phyloP scores from a whole-genome alignment of 2,888 invertebrate species.

The Bibio marci region DNA sequence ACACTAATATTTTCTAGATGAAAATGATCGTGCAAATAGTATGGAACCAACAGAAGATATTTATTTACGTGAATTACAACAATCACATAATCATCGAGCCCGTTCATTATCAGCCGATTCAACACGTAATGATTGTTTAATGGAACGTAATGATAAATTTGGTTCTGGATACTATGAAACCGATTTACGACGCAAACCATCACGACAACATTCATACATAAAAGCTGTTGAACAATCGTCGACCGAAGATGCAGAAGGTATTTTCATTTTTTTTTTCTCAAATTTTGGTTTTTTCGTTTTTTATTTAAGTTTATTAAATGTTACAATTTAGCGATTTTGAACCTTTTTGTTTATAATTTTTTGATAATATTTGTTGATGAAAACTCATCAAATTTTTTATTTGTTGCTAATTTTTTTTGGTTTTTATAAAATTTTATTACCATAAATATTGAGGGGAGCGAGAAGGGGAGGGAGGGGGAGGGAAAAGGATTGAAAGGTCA shows the following conservation, averaged over 20 bases:
- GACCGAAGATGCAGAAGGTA: background rate
- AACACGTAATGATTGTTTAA: slow-evolving; percentile 5
- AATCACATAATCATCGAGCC: slow-evolving; percentile 28
- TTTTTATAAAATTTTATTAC: background rate
- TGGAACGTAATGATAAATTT: slow-evolving; percentile 6
- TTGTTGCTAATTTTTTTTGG: background rate
- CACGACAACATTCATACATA: slow-evolving; percentile 31
- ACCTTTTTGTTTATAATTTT: background rate
- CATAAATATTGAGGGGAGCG: too few species aligned
- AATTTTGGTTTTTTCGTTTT: too few species aligned
- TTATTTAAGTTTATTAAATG: too few species aligned
- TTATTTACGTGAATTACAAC: too few species aligned
- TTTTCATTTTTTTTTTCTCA: too few species aligned
- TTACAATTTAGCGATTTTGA: background rate
- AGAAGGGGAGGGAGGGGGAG: too few species aligned
- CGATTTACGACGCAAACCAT: slow-evolving; percentile 21
- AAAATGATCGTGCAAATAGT: slow-evolving; percentile 5
- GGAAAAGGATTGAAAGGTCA: too few species aligned
- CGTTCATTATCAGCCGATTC: slow-evolving; percentile 17
- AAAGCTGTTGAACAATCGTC: slow-evolving; percentile 26
- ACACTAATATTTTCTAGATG: background rate
- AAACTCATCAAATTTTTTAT: background rate
- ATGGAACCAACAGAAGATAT: slow-evolving; percentile 16
- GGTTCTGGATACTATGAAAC: background rate
- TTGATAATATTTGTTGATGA: background rate